Base-by-base conservation (phyloP, 2,797 vertebrate genomes). In the Enteromius unitaeniatus region DNA sequence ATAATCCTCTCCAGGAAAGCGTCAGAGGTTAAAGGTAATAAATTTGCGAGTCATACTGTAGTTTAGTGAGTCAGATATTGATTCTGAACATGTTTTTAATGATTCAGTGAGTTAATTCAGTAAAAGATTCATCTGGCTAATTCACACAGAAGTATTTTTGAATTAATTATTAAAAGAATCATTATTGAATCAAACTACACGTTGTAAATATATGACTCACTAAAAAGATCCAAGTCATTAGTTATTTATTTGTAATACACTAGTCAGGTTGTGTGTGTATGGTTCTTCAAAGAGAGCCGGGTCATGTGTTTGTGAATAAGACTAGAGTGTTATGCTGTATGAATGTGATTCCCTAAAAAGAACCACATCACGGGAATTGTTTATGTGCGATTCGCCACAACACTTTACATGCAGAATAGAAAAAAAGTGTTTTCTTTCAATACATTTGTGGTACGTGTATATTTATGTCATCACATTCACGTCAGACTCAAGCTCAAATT, bases 401-500 rank as follows among this genome's bases (percentile, higher is more conserved):
- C n/a, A 45, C 21, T 23, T 69, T 26, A 21, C 62, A 13, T 42
- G 37, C 2, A 42, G 37, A 42, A 21, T 0, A 68, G 64, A 11
- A n/a, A 67, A 62, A 62, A 64, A 58, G 62, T 64, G 62, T 64
- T 15, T 40, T 68, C 19, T 21, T 65, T 31, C 31, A 34, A 14
- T n/a, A 40, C 13, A 14, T 23, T n/a, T 68, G 28, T 34, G 15
- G 15, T 67, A 68, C 34, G 13, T 69, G n/a, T 70, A 70, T 26
- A 23, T 70, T 70, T 70, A 47, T 72, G 37, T 69, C 11, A 26
- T 49, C 68, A 10, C 15, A 19, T 73, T 73, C 45, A 73, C 3
- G n/a, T 74, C 49, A 74, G 49, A 74, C 69, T 73, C 9, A 74
- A 53, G 31, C 6, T 55, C 11, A 34, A 74, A 74, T 53, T 75